Conservation (phyloP, 2,113 vertebrate species). For the Lepisosteus osseus region DNA sequence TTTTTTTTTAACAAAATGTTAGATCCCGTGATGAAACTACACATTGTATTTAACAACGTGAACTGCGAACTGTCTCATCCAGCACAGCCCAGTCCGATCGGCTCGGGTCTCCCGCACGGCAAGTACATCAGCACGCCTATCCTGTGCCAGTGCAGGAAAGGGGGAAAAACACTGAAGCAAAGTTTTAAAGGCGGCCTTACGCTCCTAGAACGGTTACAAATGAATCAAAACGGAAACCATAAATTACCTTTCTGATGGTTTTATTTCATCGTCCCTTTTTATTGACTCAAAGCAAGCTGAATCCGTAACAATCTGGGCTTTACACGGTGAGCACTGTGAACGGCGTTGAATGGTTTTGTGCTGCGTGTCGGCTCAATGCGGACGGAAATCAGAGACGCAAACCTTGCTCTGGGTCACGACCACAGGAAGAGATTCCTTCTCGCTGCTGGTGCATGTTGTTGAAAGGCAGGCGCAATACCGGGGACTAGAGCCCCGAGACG, state of each 20-base stretch:
- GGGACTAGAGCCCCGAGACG: neutral
- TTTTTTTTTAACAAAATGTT: too few relatives aligned
- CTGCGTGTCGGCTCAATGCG: conserved; percentile 50
- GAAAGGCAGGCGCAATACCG: neutral
- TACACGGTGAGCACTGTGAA: neutral
- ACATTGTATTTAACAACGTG: too few relatives aligned
- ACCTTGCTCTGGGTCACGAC: conserved; percentile 39
- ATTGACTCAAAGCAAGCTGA: neutral
- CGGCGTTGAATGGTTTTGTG: neutral
- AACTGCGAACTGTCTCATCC: too few relatives aligned
- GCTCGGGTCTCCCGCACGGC: neutral
- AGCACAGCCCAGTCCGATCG: too few relatives aligned
- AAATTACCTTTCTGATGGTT: conserved; percentile 23
- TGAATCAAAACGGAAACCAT: conserved; percentile 6
- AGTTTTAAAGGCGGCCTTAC: conserved; percentile 9
- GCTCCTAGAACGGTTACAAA: neutral
- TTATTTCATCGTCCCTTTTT: conserved; percentile 30
- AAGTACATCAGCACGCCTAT: conserved; percentile 1
- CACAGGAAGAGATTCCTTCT: conserved; percentile 38
- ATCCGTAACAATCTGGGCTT: neutral
- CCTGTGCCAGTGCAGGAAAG: neutral
- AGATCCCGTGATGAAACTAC: too few relatives aligned
- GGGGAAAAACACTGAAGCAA: conserved; percentile 18
- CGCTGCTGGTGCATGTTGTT: neutral
- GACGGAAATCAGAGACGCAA: conserved; percentile 21